Conservation (phyloP, 2,888 invertebrate species). For the Malachius bipustulatus region DNA sequence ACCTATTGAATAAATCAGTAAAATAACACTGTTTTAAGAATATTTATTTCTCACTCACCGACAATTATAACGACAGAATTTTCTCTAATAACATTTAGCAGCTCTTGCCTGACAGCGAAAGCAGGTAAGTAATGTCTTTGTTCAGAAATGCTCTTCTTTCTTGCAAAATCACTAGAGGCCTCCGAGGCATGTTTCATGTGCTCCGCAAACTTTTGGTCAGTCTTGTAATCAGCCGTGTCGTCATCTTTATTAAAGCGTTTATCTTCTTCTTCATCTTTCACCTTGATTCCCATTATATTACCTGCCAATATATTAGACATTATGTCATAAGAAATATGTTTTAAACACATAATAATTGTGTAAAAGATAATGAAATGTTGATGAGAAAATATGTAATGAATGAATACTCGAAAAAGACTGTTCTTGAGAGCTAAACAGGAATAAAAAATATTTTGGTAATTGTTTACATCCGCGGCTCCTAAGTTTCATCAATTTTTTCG, state of each 20-base stretch:
- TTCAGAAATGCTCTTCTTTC: slow-evolving; percentile 68
- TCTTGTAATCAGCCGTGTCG: slow-evolving; percentile 75
- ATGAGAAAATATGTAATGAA: too few species aligned
- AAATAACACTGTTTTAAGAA: background rate
- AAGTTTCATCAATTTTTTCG: too few species aligned
- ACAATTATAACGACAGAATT: slow-evolving; percentile 94
- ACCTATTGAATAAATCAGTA: slow-evolving; percentile 34
- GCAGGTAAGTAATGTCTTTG: slow-evolving; percentile 89
- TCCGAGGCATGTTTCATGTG: slow-evolving; percentile 68
- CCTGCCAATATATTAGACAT: slow-evolving; percentile 42
- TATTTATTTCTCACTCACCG: slow-evolving; percentile 42
- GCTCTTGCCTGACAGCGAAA: slow-evolving; percentile 88
- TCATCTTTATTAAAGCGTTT: slow-evolving; percentile 47
- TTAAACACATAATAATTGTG: too few species aligned
- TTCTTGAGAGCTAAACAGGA: too few species aligned
- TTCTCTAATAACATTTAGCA: slow-evolving; percentile 81
- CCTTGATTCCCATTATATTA: slow-evolving; percentile 91
- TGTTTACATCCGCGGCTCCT: too few species aligned
- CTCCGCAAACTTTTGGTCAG: slow-evolving; percentile 93
- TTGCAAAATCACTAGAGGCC: slow-evolving; percentile 74
- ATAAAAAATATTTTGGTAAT: too few species aligned
- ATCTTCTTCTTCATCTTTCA: slow-evolving; percentile 68
- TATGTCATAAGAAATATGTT: too few species aligned
- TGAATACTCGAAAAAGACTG: too few species aligned
- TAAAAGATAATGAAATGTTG: too few species aligned